Evolutionary conservation across 1,140 invertebrate species (phyloP), one percentile per base, ranked within the genome.

Genomic region (Physella acuta): DNA sequence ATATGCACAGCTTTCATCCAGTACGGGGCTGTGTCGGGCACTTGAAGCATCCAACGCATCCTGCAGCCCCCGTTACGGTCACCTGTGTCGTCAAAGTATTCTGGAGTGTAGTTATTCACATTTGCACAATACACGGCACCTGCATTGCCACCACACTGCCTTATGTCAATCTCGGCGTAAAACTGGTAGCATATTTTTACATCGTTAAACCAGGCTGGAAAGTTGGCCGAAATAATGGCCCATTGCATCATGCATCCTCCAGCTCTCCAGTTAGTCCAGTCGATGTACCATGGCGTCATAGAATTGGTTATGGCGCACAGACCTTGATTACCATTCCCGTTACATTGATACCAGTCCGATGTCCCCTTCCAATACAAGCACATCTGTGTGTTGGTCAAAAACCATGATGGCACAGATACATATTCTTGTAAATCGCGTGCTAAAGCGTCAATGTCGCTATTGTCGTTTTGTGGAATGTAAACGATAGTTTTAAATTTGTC

Each of bases 201-300:
- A 8, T 51, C 4, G 4, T 34, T 30, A 20, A 72, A 69, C 71
- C 66, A 69, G 26, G 49, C 34, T 39, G 36, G 4, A 33, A 39
- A 44, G 17, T 14, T 30, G 1, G 31, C 26, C 1, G 66, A 49
- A 2, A 26, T 36, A 44, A 70, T 51, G 16, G 61, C 62, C 72
- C 72, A 73, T 31, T 59, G 53, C 72, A 73, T 73, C 0, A 53
- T n/a, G 31, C 72, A 74, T 3, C 72, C 72, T n/a, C 72, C 72
- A 2, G 24, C 49, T 26, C 72, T 55, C 11, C 65, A 11, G 69
- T 74, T 65, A 14, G 69, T 68, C 53, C 71, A 64, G 61, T 73
- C 72, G 2, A 52, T 20, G 59, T 74, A 74, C 28, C 49, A 55
- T 11, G 64, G 58, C 14, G 72, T 74, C 72, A 71, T 74, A 0